These are phyloP conservation scores for Etia nguti DNA, from an alignment of 2,113 vertebrate genomes.

Conservation along the genomic window DNA sequence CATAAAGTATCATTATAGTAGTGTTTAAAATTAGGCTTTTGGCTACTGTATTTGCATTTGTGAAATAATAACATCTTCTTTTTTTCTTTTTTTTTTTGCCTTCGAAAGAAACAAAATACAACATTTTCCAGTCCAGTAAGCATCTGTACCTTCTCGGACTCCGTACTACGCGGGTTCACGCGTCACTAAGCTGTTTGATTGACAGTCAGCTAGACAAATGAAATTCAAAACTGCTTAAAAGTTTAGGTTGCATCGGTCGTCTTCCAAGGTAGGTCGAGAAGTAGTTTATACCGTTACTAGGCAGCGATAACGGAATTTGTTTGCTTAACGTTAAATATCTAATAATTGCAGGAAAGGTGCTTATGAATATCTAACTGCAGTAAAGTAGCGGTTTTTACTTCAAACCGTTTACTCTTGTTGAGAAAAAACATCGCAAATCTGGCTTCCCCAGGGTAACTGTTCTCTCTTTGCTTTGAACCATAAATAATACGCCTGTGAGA, in stretches of 20 bases:
- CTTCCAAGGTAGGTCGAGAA: slow-evolving; percentile 38
- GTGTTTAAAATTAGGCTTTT: too few relatives aligned
- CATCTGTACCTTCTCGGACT: background rate
- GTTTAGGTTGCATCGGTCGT: background rate
- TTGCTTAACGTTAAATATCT: background rate
- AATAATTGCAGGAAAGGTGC: background rate
- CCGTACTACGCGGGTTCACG: background rate
- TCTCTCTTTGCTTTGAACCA: background rate
- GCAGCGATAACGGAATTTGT: slow-evolving; percentile 47
- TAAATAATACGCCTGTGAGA: background rate
- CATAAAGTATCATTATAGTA: too few relatives aligned
- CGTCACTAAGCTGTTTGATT: background rate
- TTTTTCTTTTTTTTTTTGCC: too few relatives aligned
- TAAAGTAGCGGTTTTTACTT: background rate
- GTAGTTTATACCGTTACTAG: slow-evolving; percentile 69
- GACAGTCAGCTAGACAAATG: slow-evolving; percentile 20
- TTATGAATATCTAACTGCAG: background rate
- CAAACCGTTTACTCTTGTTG: background rate
- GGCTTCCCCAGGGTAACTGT: slow-evolving; percentile 56
- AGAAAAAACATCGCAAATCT: background rate
- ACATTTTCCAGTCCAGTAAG: too few relatives aligned
- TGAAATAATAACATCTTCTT: too few relatives aligned
- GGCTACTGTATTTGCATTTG: too few relatives aligned
- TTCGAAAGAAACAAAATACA: too few relatives aligned
- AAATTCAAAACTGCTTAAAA: background rate